Conservation (phyloP, 2,113 vertebrate species). For the Chelonoidis abingdonii region DNA sequence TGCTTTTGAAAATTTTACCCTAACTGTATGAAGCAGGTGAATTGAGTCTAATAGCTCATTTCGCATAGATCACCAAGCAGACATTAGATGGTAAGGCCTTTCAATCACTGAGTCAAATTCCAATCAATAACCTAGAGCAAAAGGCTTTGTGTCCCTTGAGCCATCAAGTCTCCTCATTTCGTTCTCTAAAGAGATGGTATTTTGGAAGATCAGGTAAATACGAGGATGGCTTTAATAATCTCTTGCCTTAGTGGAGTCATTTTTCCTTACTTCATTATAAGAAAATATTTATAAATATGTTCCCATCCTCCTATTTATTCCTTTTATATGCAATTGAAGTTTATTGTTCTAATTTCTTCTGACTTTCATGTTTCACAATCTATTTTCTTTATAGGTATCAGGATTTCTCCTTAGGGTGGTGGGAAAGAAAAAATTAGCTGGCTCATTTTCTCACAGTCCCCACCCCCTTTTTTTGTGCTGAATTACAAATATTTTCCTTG, state of each 20-base stretch:
- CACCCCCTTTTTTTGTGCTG: background rate
- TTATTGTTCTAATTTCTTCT: conserved; percentile 44
- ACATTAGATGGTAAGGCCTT: background rate
- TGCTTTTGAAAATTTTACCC: background rate
- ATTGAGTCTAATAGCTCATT: background rate
- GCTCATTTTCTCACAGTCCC: background rate
- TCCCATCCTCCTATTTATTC: conserved; percentile 39
- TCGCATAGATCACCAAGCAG: background rate
- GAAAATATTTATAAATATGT: conserved; percentile 57
- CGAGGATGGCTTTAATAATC: conserved; percentile 22
- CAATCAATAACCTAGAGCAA: background rate
- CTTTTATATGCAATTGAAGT: conserved; percentile 46
- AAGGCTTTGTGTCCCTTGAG: fast-evolving
- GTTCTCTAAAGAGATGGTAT: background rate
- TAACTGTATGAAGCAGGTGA: background rate
- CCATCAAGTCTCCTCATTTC: conserved; percentile 14
- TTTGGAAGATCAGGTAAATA: conserved; percentile 27
- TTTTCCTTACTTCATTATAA: conserved; percentile 8
- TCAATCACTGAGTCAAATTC: background rate
- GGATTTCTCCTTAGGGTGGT: background rate
- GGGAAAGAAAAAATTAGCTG: conserved; percentile 8
- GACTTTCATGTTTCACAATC: conserved; percentile 35
- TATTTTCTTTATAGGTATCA: conserved; percentile 38
- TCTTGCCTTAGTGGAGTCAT: conserved; percentile 9
- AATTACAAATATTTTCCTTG: background rate